Percentiles rank a stretch among this genome's conserved stretches.
Conservation (phyloP, 2,888 invertebrate genomes). For the Stenotaenia linearis region DNA sequence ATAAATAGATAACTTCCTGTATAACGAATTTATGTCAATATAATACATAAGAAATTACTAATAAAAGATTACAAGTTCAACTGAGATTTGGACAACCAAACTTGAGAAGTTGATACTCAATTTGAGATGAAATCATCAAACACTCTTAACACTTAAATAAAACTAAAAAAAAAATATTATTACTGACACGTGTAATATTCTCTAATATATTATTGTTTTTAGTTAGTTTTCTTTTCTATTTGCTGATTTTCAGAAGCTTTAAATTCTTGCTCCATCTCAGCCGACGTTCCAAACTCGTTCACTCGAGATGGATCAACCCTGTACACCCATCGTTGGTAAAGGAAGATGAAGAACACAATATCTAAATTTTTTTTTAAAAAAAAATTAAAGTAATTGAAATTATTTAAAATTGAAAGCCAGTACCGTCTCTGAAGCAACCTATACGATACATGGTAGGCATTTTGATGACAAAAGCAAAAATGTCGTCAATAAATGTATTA, state of each 20-base stretch:
- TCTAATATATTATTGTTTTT: neutral
- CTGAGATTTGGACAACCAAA: neutral
- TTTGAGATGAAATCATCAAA: neutral
- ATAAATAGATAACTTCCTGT: neutral
- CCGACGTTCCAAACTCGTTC: conserved; percentile 98
- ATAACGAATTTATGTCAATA: conserved; percentile 5
- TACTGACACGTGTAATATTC: neutral
- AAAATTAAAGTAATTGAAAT: no score
- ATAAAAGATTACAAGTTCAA: neutral
- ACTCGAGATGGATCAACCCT: conserved; percentile 89
- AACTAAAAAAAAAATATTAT: neutral
- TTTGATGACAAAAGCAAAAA: conserved; percentile 99
- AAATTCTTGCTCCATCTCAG: conserved; percentile 62
- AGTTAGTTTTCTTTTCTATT: conserved; percentile 10
- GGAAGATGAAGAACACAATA: conserved; percentile 96
- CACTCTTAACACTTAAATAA: neutral
- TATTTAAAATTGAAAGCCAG: no score
- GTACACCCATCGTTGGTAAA: conserved; percentile 98
- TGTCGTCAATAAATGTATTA: conserved; percentile 99
- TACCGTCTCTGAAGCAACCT: conserved; percentile 94
- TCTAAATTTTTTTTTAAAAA: conserved; percentile 53
- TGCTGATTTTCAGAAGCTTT: neutral
- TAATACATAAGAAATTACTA: neutral
- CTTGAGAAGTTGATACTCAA: neutral
- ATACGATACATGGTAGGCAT: conserved; percentile 99